phyloP scores from a whole-genome alignment of 2,113 vertebrate genomes.

The Strix uralensis region DNA sequence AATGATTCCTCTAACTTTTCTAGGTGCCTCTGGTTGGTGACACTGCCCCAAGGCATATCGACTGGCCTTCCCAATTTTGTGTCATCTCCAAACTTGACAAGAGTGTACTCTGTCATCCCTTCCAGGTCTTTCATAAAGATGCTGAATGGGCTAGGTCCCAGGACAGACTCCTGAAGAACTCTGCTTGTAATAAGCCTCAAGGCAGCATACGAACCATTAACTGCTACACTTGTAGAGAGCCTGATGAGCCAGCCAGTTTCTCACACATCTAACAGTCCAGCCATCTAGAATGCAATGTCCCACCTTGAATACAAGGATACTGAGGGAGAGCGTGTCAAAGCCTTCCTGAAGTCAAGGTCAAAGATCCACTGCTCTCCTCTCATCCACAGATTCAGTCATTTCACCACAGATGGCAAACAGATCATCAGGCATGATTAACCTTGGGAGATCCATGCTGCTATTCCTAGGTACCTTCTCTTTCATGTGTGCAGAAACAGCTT shows the following conservation, averaged over 20 bases:
- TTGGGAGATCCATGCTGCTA: neutral
- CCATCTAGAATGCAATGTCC: neutral
- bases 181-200: neutral
- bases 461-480: neutral
- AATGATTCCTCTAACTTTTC: neutral
- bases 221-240: neutral
- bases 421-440: neutral
- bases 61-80: neutral
- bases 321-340: neutral
- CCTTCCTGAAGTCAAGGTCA: neutral
- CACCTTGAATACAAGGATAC: neutral
- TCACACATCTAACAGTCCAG: neutral
- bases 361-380: neutral
- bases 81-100: neutral
- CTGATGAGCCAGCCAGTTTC: neutral
- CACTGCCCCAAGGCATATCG: accelerated
- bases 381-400: neutral
- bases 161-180: neutral
- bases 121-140: neutral
- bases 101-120: neutral
- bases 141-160: neutral
- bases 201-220: neutral
- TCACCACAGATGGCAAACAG: neutral
- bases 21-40: neutral
- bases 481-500: neutral